These are phyloP conservation scores for Drosophila suzukii DNA, from an alignment of 1,140 invertebrate species.

Conservation along the genomic window DNA sequence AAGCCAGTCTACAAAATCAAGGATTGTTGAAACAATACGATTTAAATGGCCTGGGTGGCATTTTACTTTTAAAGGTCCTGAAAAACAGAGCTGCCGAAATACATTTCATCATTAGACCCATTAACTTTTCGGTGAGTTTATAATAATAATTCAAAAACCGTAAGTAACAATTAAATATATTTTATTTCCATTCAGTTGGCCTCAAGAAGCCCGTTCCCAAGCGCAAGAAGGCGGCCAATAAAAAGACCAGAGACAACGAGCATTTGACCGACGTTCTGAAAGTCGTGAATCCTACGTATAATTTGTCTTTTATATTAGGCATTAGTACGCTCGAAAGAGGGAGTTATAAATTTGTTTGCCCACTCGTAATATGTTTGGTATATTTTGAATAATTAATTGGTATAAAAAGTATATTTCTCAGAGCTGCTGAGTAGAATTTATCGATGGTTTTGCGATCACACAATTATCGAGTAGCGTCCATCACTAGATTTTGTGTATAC, in stretches of 20 bases:
- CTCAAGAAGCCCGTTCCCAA: slow-evolving; percentile 91
- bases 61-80: slow-evolving; percentile 92
- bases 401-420: no score
- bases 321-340: slow-evolving; percentile 6
- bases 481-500: slow-evolving; percentile 30
- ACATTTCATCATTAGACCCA: slow-evolving; percentile 93
- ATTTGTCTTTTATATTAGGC: slow-evolving; percentile 11
- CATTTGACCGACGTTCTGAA: slow-evolving; percentile 93
- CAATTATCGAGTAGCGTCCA: no score
- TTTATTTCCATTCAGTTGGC: slow-evolving; percentile 85
- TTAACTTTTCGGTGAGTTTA: slow-evolving; percentile 89
- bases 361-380: background rate
- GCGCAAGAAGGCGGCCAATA: slow-evolving; percentile 90
- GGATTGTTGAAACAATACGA: slow-evolving; percentile 97
- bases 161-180: no score
- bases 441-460: no score
- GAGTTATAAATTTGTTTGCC: slow-evolving; percentile 23
- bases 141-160: no score
- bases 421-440: no score
- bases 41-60: slow-evolving; percentile 96
- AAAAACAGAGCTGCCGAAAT: slow-evolving; percentile 92
- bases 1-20: slow-evolving; percentile 97
- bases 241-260: slow-evolving; percentile 93
- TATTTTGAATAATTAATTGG: no score
- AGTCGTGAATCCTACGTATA: slow-evolving; percentile 84